A percentile compares a stretch with the other conserved stretches of the same genome.
Evolutionary conservation across 2,113 vertebrate species (phyloP).

Genomic region (Hippopotamus amphibius): DNA sequence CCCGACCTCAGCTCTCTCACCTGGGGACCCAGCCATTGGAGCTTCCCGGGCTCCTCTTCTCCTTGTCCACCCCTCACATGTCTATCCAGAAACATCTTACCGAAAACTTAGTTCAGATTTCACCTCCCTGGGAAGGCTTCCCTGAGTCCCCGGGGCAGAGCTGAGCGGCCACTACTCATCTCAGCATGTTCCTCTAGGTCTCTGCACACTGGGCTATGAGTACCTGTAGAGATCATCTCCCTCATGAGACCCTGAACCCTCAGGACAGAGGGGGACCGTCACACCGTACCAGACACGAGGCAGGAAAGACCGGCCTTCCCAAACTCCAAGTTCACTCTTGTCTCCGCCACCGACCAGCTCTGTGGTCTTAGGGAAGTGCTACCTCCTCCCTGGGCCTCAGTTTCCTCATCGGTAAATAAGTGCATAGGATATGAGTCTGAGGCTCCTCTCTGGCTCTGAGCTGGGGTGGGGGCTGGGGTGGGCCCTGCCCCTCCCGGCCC

Average conservation of each 20-base stretch:
- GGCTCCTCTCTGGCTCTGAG: neutral
- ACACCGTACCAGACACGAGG: neutral
- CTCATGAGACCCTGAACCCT: neutral
- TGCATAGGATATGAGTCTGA: neutral
- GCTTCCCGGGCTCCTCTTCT: neutral
- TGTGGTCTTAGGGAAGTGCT: neutral
- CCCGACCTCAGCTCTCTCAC: neutral
- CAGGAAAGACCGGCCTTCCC: neutral
- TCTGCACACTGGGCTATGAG: neutral
- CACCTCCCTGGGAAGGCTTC: neutral
- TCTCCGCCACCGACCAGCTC: neutral
- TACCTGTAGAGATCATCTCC: neutral
- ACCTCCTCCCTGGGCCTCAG: neutral
- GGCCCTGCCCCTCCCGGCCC: neutral
- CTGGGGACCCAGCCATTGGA: neutral
- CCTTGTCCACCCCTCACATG: neutral
- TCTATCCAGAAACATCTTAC: neutral
- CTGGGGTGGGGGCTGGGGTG: neutral
- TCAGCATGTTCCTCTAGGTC: neutral
- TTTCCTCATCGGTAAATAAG: neutral
- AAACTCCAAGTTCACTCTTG: neutral
- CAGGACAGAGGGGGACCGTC: neutral
- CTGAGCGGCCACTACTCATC: neutral
- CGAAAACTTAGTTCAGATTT: neutral
- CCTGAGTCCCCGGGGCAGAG: neutral